phyloP scores from a whole-genome alignment of 2,888 invertebrate species.

The Ptychoptera albimana region DNA sequence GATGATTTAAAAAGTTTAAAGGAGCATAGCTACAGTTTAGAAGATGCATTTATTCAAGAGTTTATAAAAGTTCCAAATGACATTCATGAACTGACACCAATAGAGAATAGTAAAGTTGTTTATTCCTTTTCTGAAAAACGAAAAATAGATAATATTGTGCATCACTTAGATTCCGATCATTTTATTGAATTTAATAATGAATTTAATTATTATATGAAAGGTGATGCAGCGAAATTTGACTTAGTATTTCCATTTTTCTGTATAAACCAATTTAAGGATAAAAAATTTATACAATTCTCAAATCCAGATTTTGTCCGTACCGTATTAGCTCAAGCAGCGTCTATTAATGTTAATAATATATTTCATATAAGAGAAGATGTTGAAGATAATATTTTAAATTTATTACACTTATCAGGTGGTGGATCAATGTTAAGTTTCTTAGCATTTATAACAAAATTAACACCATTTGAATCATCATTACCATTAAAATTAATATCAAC shows the following conservation, averaged over 20 bases:
- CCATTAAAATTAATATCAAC: constrained; percentile 53
- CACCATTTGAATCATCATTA: constrained; percentile 40
- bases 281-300: constrained; percentile 46
- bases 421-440: constrained; percentile 57
- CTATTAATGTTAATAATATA: constrained; percentile 35
- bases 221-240: constrained; percentile 58
- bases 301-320: constrained; percentile 67
- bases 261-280: constrained; percentile 26
- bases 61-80: constrained; percentile 53
- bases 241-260: constrained; percentile 26
- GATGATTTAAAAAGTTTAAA: constrained; percentile 48
- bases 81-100: constrained; percentile 47
- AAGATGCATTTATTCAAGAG: constrained; percentile 48
- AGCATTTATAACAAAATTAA: constrained; percentile 53
- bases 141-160: constrained; percentile 14
- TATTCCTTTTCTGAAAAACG: neutral
- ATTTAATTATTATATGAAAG: constrained; percentile 43
- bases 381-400: constrained; percentile 36
- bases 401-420: constrained; percentile 59
- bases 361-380: constrained; percentile 44
- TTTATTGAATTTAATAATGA: constrained; percentile 42
- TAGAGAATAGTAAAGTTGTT: constrained; percentile 1
- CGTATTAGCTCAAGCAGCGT: constrained; percentile 55
- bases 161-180: constrained; percentile 23
- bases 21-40: constrained; percentile 49